Evolutionary conservation across 2,797 vertebrate genomes (phyloP), one percentile per base, ranked within the genome.

Genomic region (Sebastes iracundus): DNA sequence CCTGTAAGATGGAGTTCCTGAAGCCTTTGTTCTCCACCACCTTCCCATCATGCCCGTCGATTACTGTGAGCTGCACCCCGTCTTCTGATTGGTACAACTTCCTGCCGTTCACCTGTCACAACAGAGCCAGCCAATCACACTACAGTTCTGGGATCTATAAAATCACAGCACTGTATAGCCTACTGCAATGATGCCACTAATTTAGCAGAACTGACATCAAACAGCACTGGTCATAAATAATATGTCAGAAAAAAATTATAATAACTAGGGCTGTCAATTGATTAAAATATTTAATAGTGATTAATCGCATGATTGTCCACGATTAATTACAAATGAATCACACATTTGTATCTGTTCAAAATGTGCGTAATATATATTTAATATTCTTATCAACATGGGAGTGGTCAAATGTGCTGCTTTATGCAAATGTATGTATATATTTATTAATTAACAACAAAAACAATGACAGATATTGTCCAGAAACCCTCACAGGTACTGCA

Each of bases 81-180:
- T 99, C 98, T 0, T 98, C 97, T 0, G 93, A 42, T 56, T 97
- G 95, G 81, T 96, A 96, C 79, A 95, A 92, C 89, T 96, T 97
- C 85, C 85, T 96, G 11, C 96, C 95, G 0, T 98, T 97, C 55
- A 98, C 97, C 98, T 99, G 93, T 22, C 14, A 25, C 2, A 64
- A 62, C 61, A 77, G 9, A 72, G 38, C 11, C 60, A 81, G 20
- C 10, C 38, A 80, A 59, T 79, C 49, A 84, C 32, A 71, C 12
- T 6, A 32, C 25, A 27, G 38, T 7, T 79, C 63, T 27, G 20
- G 13, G 8, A 53, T 71, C 22, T 52, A n/a, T 25, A 3, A 10
- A 53, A n/a, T 22, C 11, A 49, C 12, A 33, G 6, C 16, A 20
- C 55, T 42, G 16, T 18, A 56, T 25, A 20, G 46, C 14, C 13